Conservation (phyloP, 2,113 vertebrate genomes). For the Myocastor coypus region DNA sequence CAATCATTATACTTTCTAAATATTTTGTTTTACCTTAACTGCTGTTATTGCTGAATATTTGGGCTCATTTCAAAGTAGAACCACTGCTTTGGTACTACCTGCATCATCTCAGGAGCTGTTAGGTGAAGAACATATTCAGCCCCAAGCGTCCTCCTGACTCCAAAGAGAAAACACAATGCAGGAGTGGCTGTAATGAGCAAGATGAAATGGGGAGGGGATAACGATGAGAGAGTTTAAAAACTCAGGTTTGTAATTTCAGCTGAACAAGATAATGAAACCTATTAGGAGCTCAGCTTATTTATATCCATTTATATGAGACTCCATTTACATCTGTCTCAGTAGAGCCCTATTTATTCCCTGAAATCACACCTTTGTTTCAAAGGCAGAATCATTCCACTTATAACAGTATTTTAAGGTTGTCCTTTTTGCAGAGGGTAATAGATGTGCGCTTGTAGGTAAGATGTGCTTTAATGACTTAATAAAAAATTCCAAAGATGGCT, state of each 20-base stretch:
- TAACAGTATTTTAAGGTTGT: slow-evolving; percentile 16
- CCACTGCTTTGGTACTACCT: not conserved
- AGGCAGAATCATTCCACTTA: slow-evolving; percentile 35
- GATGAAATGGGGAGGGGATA: not conserved
- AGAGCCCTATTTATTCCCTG: slow-evolving; percentile 31
- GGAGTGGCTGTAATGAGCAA: not conserved
- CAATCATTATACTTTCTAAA: not conserved
- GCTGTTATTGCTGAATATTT: not conserved
- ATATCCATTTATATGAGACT: slow-evolving; percentile 1
- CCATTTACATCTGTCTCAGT: slow-evolving; percentile 57
- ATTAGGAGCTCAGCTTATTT: slow-evolving; percentile 63
- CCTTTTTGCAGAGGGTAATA: slow-evolving; percentile 53
- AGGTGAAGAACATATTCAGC: not conserved
- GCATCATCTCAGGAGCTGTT: not conserved
- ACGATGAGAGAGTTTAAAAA: not conserved
- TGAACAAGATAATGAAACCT: slow-evolving; percentile 51
- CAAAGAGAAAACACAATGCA: not conserved
- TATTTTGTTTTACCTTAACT: not conserved
- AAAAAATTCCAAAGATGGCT: slow-evolving; percentile 51
- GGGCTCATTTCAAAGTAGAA: not conserved
- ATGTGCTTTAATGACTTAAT: slow-evolving; percentile 41
- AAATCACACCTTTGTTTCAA: slow-evolving; percentile 70
- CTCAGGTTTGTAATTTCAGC: slow-evolving; percentile 62
- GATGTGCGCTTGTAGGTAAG: slow-evolving; percentile 24
- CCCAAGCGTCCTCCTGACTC: not conserved